A percentile compares a stretch with the other conserved stretches of the same genome.
Conservation (phyloP, 2,888 invertebrate genomes). For the Nudaria mundana region DNA sequence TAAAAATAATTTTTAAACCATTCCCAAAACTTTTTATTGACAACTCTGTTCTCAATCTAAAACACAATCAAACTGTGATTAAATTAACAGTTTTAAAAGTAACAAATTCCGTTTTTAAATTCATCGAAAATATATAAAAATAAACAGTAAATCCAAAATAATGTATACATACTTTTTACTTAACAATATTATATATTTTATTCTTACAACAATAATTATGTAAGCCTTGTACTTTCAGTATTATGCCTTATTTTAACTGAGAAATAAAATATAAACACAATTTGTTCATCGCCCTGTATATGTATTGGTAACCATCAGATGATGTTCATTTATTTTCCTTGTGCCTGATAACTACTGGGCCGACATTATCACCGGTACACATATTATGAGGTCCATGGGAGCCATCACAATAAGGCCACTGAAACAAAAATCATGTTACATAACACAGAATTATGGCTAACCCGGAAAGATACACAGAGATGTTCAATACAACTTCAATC, state of each 20-base stretch:
- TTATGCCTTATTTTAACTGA: constrained; percentile 20
- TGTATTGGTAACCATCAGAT: constrained; percentile 19
- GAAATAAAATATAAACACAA: constrained; percentile 38
- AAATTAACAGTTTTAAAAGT: constrained; percentile 7
- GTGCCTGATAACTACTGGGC: constrained; percentile 91
- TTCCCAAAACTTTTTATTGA: constrained; percentile 10
- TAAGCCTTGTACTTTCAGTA: constrained; percentile 8
- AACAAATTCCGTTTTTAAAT: constrained; percentile 11
- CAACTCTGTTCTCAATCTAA: constrained; percentile 22
- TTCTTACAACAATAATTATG: constrained; percentile 16
- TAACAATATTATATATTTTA: constrained; percentile 14
- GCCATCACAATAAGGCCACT: constrained; percentile 99
- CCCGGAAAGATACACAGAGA: no score
- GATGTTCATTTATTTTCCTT: constrained; percentile 56
- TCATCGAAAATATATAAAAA: constrained; percentile 16
- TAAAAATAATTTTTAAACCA: constrained; percentile 9
- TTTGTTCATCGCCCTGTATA: constrained; percentile 34
- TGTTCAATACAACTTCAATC: no score
- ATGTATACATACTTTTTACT: no score
- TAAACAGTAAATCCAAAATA: constrained; percentile 16
- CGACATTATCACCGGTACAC: constrained; percentile 95
- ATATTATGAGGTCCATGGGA: constrained; percentile 94
- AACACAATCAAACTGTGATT: constrained; percentile 15
- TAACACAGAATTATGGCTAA: neutral
- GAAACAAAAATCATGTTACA: constrained; percentile 40